These are phyloP conservation scores for Stenopsyche tienmushanensis DNA, from an alignment of 1,140 invertebrate genomes.

Conservation along the genomic window DNA sequence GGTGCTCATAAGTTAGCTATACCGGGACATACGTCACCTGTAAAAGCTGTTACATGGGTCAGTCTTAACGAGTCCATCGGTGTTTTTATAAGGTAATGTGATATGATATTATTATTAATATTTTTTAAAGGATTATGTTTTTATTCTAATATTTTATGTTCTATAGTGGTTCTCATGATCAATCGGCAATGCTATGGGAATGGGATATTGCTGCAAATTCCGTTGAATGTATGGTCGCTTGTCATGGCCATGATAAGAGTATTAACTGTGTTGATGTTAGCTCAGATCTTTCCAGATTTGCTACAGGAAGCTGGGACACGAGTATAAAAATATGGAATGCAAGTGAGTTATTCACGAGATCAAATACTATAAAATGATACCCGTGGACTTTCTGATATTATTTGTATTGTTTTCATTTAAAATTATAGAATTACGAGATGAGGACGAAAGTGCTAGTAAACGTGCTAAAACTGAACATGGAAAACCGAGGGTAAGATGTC, in stretches of 20 bases:
- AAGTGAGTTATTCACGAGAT: slow-evolving; percentile 54
- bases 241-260: slow-evolving; percentile 85
- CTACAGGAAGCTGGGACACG: slow-evolving; percentile 92
- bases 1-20: slow-evolving; percentile 82
- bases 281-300: slow-evolving; percentile 66
- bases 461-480: slow-evolving; percentile 53
- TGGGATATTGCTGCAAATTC: slow-evolving; percentile 78
- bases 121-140: slow-evolving; percentile 17
- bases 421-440: slow-evolving; percentile 51
- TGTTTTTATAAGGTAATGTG: slow-evolving; percentile 70
- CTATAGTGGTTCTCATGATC: slow-evolving; percentile 84
- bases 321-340: slow-evolving; percentile 78
- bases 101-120: slow-evolving; percentile 19
- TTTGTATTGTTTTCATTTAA: neutral
- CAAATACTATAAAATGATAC: no score
- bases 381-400: neutral
- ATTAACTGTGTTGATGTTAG: slow-evolving; percentile 82
- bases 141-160: slow-evolving; percentile 15
- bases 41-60: slow-evolving; percentile 89
- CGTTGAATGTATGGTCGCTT: slow-evolving; percentile 77
- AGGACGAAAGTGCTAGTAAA: slow-evolving; percentile 54
- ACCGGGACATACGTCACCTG: slow-evolving; percentile 80
- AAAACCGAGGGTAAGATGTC: slow-evolving; percentile 53
- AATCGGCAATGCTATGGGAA: slow-evolving; percentile 88
- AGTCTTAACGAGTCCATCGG: slow-evolving; percentile 62